phyloP scores from a whole-genome alignment of 2,888 invertebrate species.

The Lacanobia wlatinum region DNA sequence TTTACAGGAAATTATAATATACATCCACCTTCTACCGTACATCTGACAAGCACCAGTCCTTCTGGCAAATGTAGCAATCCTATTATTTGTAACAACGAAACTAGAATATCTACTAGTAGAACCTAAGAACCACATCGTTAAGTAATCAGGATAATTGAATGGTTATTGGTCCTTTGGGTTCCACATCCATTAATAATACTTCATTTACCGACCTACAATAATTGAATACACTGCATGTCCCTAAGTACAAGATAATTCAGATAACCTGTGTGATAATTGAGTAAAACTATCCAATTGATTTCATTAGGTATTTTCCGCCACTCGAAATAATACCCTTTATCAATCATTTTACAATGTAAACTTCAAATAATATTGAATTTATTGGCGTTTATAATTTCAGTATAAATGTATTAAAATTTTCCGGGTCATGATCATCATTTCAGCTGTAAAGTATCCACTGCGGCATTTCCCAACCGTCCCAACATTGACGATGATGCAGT shows the following conservation, averaged over 20 bases:
- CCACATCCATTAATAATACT: not conserved
- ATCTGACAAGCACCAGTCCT: too few species aligned
- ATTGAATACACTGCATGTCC: not conserved
- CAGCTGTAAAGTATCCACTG: not conserved
- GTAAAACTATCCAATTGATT: constrained; percentile 1
- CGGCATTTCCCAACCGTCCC: not conserved
- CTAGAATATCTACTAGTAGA: not conserved
- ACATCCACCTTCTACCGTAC: too few species aligned
- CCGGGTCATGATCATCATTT: not conserved
- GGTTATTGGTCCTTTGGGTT: not conserved
- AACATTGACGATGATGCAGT: not conserved
- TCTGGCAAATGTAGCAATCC: not conserved
- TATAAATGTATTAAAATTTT: not conserved
- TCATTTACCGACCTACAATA: not conserved
- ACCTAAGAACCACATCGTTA: not conserved
- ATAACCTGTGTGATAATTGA: constrained; percentile 6
- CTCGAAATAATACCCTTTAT: not conserved
- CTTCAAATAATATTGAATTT: not conserved
- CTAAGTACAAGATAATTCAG: constrained; percentile 20
- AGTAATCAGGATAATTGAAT: not conserved
- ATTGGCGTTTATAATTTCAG: not conserved
- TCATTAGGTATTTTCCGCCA: constrained; percentile 22
- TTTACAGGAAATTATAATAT: too few species aligned
- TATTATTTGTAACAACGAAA: not conserved
- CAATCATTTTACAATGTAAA: not conserved